phyloP scores from a whole-genome alignment of 1,140 invertebrate genomes.

The Drosophila guanche region DNA sequence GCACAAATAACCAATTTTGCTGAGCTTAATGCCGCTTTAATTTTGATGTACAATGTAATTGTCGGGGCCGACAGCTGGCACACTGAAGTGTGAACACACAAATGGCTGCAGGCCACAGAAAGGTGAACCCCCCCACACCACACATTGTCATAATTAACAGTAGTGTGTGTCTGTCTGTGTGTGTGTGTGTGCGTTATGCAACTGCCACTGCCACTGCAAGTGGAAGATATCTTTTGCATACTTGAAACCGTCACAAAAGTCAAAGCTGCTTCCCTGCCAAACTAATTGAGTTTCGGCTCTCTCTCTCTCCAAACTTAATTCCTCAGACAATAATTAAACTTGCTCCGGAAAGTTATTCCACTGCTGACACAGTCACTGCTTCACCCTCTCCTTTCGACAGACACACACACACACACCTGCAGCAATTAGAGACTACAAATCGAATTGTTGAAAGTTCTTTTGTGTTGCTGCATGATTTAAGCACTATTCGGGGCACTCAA shows the following conservation, averaged over 20 bases:
- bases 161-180: conserved; percentile 10
- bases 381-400: not conserved
- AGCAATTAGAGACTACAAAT: conserved; percentile 23
- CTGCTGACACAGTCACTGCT: too few species aligned
- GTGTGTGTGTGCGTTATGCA: conserved; percentile 6
- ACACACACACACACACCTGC: not conserved
- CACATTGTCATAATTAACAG: conserved; percentile 43
- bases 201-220: conserved; percentile 43
- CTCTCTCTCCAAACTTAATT: conserved; percentile 62
- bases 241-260: conserved; percentile 26
- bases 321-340: conserved; percentile 62
- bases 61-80: conserved; percentile 12
- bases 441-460: conserved; percentile 57
- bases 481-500: conserved; percentile 38
- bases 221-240: conserved; percentile 50
- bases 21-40: conserved; percentile 33
- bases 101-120: conserved; percentile 8
- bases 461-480: conserved; percentile 62
- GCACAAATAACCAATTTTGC: conserved; percentile 17
- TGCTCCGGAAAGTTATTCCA: conserved; percentile 48
- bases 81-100: conserved; percentile 21
- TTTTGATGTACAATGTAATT: conserved; percentile 5
- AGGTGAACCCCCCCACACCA: not conserved
- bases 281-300: conserved; percentile 62
- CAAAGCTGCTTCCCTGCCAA: conserved; percentile 29